A percentile compares a stretch with the other conserved stretches of the same genome.
phyloP scores from a whole-genome alignment of 2,888 invertebrate species.

The Dichetophora obliterata region DNA sequence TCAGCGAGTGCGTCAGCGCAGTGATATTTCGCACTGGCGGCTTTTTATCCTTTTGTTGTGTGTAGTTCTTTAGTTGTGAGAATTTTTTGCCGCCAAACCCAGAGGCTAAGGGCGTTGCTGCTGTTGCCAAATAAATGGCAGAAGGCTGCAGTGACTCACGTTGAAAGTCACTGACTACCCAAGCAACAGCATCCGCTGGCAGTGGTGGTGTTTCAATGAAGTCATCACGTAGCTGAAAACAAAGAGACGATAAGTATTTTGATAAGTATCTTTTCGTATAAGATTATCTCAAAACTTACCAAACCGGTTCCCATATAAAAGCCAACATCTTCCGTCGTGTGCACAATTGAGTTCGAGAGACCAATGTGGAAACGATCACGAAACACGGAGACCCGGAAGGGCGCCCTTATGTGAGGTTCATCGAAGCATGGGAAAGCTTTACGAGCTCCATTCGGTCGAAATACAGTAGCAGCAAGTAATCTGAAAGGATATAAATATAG shows the following conservation, averaged over 20 bases:
- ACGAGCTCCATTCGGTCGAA: slow-evolving; percentile 82
- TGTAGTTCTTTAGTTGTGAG: slow-evolving; percentile 68
- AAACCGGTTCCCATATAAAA: slow-evolving; percentile 84
- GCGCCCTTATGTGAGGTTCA: slow-evolving; percentile 84
- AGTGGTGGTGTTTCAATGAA: slow-evolving; percentile 72
- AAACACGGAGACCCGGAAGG: slow-evolving; percentile 82
- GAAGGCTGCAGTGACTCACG: slow-evolving; percentile 68
- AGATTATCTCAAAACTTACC: slow-evolving; percentile 71
- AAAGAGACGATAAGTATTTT: neutral
- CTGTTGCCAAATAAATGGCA: slow-evolving; percentile 64
- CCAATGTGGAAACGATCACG: slow-evolving; percentile 83
- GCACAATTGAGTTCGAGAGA: slow-evolving; percentile 81
- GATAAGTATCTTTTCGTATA: neutral
- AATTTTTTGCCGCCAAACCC: slow-evolving; percentile 70
- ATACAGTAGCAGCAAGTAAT: slow-evolving; percentile 84
- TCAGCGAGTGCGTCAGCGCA: slow-evolving; percentile 67
- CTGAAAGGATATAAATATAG: slow-evolving; percentile 58
- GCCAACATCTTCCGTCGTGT: slow-evolving; percentile 79
- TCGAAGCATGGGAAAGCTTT: slow-evolving; percentile 87
- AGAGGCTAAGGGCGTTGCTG: slow-evolving; percentile 58
- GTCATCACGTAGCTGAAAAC: slow-evolving; percentile 76
- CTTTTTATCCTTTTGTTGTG: slow-evolving; percentile 71
- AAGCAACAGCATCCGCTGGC: slow-evolving; percentile 69
- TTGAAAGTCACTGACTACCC: slow-evolving; percentile 70
- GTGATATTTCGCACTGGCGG: slow-evolving; percentile 68